These are phyloP conservation scores for Griposia aprilina DNA, from an alignment of 2,888 invertebrate genomes.

Conservation along the genomic window DNA sequence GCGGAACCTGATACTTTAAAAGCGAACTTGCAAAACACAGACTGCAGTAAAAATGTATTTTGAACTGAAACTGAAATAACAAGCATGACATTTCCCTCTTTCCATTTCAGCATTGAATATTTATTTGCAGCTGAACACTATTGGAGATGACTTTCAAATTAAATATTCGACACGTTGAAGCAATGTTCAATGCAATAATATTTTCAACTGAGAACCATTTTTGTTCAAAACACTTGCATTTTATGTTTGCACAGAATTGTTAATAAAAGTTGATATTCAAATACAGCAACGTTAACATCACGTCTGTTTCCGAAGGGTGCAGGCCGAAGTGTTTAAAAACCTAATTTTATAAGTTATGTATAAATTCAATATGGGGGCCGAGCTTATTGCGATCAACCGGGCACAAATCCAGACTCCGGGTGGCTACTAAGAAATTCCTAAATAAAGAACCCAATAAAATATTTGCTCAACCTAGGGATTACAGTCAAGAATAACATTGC, in stretches of 20 bases:
- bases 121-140: slow-evolving; percentile 34
- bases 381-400: no score
- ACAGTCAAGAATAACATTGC: no score
- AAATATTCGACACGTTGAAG: slow-evolving; percentile 27
- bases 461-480: no score
- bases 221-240: neutral
- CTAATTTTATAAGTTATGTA: no score
- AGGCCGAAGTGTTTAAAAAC: neutral
- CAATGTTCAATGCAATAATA: slow-evolving; percentile 11
- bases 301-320: no score
- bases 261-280: neutral
- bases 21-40: neutral
- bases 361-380: no score
- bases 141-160: slow-evolving; percentile 42
- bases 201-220: slow-evolving; percentile 7
- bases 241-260: slow-evolving; percentile 2
- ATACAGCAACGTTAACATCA: neutral
- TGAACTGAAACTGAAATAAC: slow-evolving; percentile 1
- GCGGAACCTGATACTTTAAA: neutral
- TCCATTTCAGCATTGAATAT: slow-evolving; percentile 35
- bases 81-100: neutral
- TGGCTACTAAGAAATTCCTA: no score
- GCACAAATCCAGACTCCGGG: no score
- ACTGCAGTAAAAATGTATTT: neutral
- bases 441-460: neutral